Conservation (phyloP, 2,888 invertebrate species). For the Troides aeacus region DNA sequence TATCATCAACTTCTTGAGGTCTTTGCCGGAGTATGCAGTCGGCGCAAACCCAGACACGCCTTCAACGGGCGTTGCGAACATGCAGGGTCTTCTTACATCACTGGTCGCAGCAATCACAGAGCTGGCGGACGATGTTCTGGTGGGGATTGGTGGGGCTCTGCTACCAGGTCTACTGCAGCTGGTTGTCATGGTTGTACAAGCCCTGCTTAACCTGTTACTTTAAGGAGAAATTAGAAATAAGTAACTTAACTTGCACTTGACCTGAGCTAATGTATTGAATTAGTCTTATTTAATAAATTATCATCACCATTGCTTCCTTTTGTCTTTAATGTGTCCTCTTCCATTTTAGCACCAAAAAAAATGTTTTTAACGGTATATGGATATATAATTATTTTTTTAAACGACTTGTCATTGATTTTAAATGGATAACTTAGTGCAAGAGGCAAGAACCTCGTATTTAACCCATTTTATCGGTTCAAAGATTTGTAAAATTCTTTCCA, state of each 20-base stretch:
- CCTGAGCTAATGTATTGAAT: conserved; percentile 24
- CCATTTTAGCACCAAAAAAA: too few species aligned
- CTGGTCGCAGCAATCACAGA: conserved; percentile 56
- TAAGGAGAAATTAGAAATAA: conserved; percentile 37
- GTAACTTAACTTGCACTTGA: conserved; percentile 33
- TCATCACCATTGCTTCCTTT: background rate
- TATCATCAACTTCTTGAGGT: conserved; percentile 65
- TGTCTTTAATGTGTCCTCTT: background rate
- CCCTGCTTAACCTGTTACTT: conserved; percentile 55
- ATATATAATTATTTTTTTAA: too few species aligned
- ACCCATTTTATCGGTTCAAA: too few species aligned
- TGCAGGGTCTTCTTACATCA: conserved; percentile 58
- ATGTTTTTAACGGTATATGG: too few species aligned
- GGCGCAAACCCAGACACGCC: conserved; percentile 66
- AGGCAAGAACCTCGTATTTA: too few species aligned
- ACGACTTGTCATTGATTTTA: too few species aligned
- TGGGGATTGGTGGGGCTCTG: conserved; percentile 62
- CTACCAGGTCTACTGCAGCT: conserved; percentile 64
- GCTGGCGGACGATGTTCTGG: conserved; percentile 59
- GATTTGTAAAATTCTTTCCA: background rate
- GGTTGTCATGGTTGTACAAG: conserved; percentile 60
- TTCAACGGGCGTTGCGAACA: conserved; percentile 46
- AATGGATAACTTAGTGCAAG: too few species aligned
- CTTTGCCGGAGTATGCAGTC: conserved; percentile 63
- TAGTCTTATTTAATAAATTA: conserved; percentile 29